Evolutionary conservation across 2,113 vertebrate genomes (phyloP), one percentile per base, ranked within the genome.

Genomic region (Psammodynastes pulverulentus): DNA sequence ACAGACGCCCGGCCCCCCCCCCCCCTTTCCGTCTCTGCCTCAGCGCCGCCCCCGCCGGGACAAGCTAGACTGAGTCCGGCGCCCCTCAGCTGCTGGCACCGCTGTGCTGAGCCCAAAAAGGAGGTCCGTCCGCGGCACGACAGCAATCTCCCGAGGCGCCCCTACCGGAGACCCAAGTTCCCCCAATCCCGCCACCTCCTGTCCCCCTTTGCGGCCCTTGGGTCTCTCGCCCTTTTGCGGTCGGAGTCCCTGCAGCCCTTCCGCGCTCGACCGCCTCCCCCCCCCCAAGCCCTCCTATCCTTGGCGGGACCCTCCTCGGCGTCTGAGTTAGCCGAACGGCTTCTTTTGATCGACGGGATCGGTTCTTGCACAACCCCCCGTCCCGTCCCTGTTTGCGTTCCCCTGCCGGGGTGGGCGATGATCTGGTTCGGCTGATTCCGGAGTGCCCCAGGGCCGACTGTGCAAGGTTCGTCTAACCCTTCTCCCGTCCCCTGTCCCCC

Each of bases 381-480:
- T 48, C 54, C 6, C 1, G 7, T 67, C 15, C 10, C 12, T 48
- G 39, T 17, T 53, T 34, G 1, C 21, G 21, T 39, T 9, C 84
- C 51, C 58, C 23, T n/a, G 84, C n/a, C 26, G 85, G 13, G 90
- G 1, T 29, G 19, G 6, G 10, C 12, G 10, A n/a, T 15, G 13
- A 45, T 43, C 17, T 26, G 54, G 29, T 51, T 7, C 9, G 48
- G 48, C 10, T 5, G 4, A 26, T 48, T 7, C 1, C 51, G 85
- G 62, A 48, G 72, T 8, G 52, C 15, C 72, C 43, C 79, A 87
- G 45, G 7, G 17, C 89, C 1, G 51, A 9, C 46, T 84, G 24
- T 29, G 48, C 52, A 8, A 56, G 2, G 87, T 48, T 19, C 12
- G 49, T 94, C n/a, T n/a, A 89, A 94, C 93, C 62, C 94, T 45